phyloP scores from a whole-genome alignment of 2,888 invertebrate species.

The Macroteleia sp. region DNA sequence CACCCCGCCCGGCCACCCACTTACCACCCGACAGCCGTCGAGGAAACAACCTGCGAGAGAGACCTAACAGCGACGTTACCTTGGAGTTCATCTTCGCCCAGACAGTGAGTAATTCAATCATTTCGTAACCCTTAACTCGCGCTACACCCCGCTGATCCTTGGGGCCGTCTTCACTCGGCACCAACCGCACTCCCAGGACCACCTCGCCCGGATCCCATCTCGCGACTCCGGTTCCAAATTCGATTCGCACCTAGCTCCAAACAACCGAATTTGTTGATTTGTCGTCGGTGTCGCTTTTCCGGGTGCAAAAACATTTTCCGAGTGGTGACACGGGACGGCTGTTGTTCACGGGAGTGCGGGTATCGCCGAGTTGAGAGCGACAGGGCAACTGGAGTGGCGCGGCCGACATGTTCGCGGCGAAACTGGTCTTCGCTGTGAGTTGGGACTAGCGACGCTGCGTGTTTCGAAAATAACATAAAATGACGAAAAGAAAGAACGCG shows the following conservation, averaged over 20 bases:
- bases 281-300: too few species aligned
- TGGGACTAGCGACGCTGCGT: constrained; percentile 29
- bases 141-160: neutral
- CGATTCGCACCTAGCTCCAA: too few species aligned
- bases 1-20: constrained; percentile 84
- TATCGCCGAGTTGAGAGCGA: too few species aligned
- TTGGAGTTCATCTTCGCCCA: constrained; percentile 41
- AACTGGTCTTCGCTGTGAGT: constrained; percentile 50
- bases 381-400: constrained; percentile 24
- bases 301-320: too few species aligned
- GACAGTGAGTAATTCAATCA: constrained; percentile 30
- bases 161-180: neutral
- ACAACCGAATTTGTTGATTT: too few species aligned
- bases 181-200: neutral
- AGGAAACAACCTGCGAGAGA: constrained; percentile 83
- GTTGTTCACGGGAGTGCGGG: too few species aligned
- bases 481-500: constrained; percentile 32
- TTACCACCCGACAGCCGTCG: constrained; percentile 83
- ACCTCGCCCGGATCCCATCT: neutral
- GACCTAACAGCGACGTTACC: constrained; percentile 60
- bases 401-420: constrained; percentile 44
- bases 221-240: too few species aligned
- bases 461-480: constrained; percentile 50
- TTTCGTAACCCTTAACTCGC: constrained; percentile 19
- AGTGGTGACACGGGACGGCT: too few species aligned